A percentile compares a stretch with the other conserved stretches of the same genome.
phyloP scores from a whole-genome alignment of 2,888 invertebrate species.

The Amblyjoppa proteus region DNA sequence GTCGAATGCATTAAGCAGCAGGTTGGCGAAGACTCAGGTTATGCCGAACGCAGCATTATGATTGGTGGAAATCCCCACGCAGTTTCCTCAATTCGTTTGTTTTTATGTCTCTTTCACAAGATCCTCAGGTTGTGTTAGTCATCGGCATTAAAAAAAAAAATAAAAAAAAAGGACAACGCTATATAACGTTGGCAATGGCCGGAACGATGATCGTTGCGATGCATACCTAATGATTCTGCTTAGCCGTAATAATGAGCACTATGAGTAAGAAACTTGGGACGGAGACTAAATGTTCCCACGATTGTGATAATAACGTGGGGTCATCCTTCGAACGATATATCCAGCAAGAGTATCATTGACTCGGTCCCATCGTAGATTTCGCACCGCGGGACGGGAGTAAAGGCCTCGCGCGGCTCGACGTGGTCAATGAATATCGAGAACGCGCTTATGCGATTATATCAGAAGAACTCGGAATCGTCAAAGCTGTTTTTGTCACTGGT shows the following conservation, averaged over 20 bases:
- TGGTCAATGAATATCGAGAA: constrained; percentile 53
- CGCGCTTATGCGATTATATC: constrained; percentile 37
- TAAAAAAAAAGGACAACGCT: too few species aligned
- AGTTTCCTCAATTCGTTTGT: too few species aligned
- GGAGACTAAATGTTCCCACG: constrained; percentile 66
- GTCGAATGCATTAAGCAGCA: too few species aligned
- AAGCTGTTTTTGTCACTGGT: neutral
- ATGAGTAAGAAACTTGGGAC: constrained; percentile 27
- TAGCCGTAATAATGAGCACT: constrained; percentile 7
- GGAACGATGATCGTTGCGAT: too few species aligned
- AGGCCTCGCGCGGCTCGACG: constrained; percentile 25
- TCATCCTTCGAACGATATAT: constrained; percentile 56
- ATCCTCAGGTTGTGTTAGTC: too few species aligned
- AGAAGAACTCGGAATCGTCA: neutral
- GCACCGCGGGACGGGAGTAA: constrained; percentile 10
- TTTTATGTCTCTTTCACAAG: too few species aligned
- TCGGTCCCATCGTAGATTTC: neutral
- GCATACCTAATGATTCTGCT: too few species aligned
- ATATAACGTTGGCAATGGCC: too few species aligned
- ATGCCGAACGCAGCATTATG: too few species aligned
- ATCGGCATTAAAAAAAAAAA: neutral
- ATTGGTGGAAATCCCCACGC: too few species aligned
- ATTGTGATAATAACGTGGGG: constrained; percentile 56
- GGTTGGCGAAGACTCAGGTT: too few species aligned
- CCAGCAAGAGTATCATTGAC: constrained; percentile 25